These are phyloP conservation scores for Acipenser ruthenus DNA, from an alignment of 2,797 vertebrate species.

Conservation along the genomic window DNA sequence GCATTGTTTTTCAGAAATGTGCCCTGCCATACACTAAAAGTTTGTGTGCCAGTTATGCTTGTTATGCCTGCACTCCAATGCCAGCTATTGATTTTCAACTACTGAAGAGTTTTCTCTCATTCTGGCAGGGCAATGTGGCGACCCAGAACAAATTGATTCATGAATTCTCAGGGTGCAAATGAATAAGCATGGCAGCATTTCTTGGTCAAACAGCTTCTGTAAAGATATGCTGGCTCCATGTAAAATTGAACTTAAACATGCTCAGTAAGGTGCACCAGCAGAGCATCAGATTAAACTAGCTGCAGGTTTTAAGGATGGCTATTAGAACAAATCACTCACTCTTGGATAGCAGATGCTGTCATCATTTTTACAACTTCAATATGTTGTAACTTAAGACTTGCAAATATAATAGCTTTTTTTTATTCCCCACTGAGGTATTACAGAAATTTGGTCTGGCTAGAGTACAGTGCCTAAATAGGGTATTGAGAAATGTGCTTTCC, in stretches of 20 bases:
- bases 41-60: constrained; percentile 53
- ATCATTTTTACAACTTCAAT: no score
- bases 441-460: neutral
- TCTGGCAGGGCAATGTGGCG: constrained; percentile 60
- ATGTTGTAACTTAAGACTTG: no score
- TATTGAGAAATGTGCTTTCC: constrained; percentile 31
- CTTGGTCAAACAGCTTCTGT: constrained; percentile 25
- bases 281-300: no score
- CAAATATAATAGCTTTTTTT: neutral
- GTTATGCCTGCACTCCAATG: constrained; percentile 54
- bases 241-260: constrained; percentile 18
- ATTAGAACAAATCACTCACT: neutral
- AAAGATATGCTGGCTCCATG: constrained; percentile 8
- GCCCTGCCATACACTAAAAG: constrained; percentile 46
- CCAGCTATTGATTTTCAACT: constrained; percentile 59
- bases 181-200: constrained; percentile 60
- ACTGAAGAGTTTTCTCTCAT: constrained; percentile 60
- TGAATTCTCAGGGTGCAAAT: constrained; percentile 62
- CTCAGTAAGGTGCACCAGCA: constrained; percentile 13
- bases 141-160: constrained; percentile 73
- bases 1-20: constrained; percentile 36
- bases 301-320: no score
- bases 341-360: no score
- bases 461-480: neutral
- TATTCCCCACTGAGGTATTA: neutral